Percentiles rank a stretch among this genome's conserved stretches.
Evolutionary conservation across 1,140 invertebrate species (phyloP).

Genomic region (Bombus sylvicola): DNA sequence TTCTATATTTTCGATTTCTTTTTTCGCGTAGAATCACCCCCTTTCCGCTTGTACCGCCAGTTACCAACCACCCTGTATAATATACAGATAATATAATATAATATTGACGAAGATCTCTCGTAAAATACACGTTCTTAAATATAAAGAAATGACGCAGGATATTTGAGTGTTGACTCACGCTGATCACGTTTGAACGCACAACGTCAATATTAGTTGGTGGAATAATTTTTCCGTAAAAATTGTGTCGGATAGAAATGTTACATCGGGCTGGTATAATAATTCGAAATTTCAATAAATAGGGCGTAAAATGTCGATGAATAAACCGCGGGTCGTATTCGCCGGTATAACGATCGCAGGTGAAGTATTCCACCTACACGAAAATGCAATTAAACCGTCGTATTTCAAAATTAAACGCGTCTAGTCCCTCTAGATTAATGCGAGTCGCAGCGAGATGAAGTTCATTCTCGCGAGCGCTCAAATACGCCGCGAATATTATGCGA

Average conservation of each 20-base stretch:
- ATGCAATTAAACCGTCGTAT: slow-evolving; percentile 36
- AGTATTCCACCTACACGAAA: background rate
- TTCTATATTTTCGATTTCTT: no score
- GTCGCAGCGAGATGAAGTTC: background rate
- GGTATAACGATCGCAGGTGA: no score
- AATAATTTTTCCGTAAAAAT: background rate
- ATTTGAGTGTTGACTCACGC: background rate
- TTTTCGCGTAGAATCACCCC: no score
- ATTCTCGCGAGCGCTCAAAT: background rate
- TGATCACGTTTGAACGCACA: background rate
- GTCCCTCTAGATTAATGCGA: slow-evolving; percentile 4
- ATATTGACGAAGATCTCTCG: no score
- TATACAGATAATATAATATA: no score
- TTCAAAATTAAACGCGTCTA: slow-evolving; percentile 31
- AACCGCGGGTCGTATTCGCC: background rate
- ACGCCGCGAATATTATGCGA: background rate
- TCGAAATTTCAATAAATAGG: background rate
- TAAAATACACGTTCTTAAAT: no score
- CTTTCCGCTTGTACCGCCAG: no score
- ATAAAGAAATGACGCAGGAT: background rate
- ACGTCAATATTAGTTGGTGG: no score
- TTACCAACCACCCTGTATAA: no score
- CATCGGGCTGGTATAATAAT: background rate
- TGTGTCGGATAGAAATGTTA: background rate
- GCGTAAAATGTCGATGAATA: background rate